Conservation (phyloP, 2,113 vertebrate species). For the Trematomus loennbergii region DNA sequence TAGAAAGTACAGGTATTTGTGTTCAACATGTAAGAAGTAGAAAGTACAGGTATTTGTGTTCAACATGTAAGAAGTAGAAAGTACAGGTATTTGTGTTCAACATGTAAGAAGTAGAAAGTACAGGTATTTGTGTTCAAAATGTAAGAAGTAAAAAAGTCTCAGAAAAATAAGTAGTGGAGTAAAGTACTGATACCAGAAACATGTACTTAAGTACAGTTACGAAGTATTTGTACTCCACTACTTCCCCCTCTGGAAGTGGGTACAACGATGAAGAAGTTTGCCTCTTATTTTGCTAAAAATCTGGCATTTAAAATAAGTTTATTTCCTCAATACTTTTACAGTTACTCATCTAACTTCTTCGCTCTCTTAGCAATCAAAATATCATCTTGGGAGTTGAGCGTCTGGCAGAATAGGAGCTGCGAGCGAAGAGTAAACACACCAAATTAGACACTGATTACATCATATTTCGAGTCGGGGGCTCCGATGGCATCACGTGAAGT, state of each 20-base stretch:
- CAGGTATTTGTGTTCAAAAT: too few relatives aligned
- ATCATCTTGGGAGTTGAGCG: constrained; percentile 30
- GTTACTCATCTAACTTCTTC: constrained; percentile 24
- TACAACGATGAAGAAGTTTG: constrained; percentile 20
- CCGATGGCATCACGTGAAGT: constrained; percentile 56
- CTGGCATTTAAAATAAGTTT: constrained; percentile 28
- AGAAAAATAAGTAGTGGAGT: too few relatives aligned
- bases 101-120: too few relatives aligned
- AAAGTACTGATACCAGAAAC: too few relatives aligned
- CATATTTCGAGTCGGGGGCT: constrained; percentile 61
- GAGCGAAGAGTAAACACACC: constrained; percentile 73
- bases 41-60: too few relatives aligned
- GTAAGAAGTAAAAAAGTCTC: too few relatives aligned
- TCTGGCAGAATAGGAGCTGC: constrained; percentile 50
- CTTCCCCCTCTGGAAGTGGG: background rate
- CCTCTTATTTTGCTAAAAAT: constrained; percentile 16
- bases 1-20: too few relatives aligned
- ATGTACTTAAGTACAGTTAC: too few relatives aligned
- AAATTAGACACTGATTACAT: constrained; percentile 75
- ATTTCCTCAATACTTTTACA: background rate
- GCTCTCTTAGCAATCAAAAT: constrained; percentile 59
- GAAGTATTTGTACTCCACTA: too few relatives aligned
- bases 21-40: too few relatives aligned
- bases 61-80: too few relatives aligned
- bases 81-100: too few relatives aligned